Conservation (phyloP, 2,888 invertebrate genomes). For the Amblyjoppa fuscipennis region DNA sequence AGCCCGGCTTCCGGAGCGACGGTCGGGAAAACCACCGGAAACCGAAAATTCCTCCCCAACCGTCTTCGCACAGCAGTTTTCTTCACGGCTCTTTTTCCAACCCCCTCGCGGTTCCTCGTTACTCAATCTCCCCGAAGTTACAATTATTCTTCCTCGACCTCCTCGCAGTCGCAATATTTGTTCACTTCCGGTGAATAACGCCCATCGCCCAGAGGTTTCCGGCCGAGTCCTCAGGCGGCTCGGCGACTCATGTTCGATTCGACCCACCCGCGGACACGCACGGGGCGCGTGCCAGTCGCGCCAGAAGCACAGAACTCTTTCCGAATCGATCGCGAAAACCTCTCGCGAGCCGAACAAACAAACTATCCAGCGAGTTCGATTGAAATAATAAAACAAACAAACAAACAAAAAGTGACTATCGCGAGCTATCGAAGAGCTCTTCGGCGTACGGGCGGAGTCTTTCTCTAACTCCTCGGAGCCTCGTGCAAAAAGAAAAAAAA, state of each 20-base stretch:
- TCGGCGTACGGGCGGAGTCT: neutral
- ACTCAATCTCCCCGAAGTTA: neutral
- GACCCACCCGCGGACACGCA: no score
- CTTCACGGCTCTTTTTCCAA: neutral
- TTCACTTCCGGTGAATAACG: neutral
- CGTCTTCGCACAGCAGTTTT: neutral
- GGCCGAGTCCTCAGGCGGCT: no score
- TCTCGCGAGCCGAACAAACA: neutral
- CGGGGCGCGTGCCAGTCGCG: no score
- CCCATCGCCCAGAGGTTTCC: no score
- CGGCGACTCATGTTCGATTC: no score
- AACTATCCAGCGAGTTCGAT: neutral
- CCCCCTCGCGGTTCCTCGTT: no score
- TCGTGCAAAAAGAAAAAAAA: neutral
- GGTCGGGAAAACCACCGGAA: constrained; percentile 47
- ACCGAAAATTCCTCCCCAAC: neutral
- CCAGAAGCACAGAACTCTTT: neutral
- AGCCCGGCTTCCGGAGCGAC: constrained; percentile 32
- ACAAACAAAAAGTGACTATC: neutral
- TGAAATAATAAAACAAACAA: neutral
- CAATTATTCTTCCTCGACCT: no score
- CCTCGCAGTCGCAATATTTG: neutral
- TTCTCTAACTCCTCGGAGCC: neutral
- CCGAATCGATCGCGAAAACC: neutral
- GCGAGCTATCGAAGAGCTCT: neutral